phyloP scores from a whole-genome alignment of 2,797 vertebrate species.

The Dendrocincla fuliginosa region DNA sequence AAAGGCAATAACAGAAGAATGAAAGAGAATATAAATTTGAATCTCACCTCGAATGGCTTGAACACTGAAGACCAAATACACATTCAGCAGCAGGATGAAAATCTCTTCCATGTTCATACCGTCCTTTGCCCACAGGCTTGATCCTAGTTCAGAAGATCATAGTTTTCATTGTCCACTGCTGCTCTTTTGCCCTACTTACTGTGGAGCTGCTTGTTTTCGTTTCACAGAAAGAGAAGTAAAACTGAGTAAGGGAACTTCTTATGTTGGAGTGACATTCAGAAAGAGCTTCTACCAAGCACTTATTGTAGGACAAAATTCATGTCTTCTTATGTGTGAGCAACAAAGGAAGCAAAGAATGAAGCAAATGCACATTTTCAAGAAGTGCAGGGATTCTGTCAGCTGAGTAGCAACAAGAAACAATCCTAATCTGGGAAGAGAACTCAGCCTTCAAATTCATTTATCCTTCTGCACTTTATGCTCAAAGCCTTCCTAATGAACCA shows the following conservation, averaged over 20 bases:
- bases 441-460: background rate
- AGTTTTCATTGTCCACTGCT: background rate
- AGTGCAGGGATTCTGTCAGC: background rate
- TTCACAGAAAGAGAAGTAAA: conserved; percentile 50
- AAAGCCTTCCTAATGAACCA: background rate
- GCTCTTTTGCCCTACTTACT: background rate
- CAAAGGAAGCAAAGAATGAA: background rate
- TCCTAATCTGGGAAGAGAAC: background rate
- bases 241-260: conserved; percentile 1
- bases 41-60: conserved; percentile 44
- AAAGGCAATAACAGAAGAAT: background rate
- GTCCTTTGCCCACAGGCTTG: background rate
- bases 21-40: background rate
- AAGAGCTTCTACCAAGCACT: background rate
- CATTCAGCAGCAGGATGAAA: background rate
- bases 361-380: background rate
- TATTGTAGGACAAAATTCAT: background rate
- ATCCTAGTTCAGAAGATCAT: background rate
- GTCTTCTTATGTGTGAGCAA: background rate
- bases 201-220: background rate
- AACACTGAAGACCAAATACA: background rate
- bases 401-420: background rate
- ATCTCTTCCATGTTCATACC: background rate
- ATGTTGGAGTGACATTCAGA: background rate
- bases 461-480: background rate